Evolutionary conservation across 2,888 invertebrate genomes (phyloP).

Genomic region (Brachyptera risi): DNA sequence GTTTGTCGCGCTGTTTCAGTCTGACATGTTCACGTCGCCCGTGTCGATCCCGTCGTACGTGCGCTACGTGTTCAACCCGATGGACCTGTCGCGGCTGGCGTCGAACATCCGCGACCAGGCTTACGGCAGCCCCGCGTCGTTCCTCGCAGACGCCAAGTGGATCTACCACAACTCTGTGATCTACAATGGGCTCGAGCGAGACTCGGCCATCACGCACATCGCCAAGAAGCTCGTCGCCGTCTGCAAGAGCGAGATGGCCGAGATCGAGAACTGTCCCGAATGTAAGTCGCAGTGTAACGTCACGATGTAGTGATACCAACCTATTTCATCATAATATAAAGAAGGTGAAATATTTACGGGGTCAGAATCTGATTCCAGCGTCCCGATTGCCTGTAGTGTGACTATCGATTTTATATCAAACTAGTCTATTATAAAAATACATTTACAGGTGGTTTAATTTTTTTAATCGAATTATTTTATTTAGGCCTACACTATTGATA

Average conservation of each 20-base stretch:
- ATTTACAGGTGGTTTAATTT: too few species aligned
- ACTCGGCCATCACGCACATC: slow-evolving; percentile 66
- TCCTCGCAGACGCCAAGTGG: slow-evolving; percentile 88
- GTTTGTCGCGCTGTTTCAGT: neutral
- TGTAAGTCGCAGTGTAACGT: slow-evolving; percentile 61
- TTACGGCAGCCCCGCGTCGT: slow-evolving; percentile 86
- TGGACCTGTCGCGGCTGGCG: slow-evolving; percentile 74
- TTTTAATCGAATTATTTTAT: too few species aligned
- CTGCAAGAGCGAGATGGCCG: slow-evolving; percentile 82
- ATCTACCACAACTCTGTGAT: slow-evolving; percentile 72
- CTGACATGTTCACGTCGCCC: neutral
- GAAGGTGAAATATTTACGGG: too few species aligned
- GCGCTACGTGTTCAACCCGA: slow-evolving; percentile 81
- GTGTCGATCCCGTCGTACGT: slow-evolving; percentile 56
- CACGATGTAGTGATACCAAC: too few species aligned
- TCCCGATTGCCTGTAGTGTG: too few species aligned
- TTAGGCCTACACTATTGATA: too few species aligned
- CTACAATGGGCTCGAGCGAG: slow-evolving; percentile 54
- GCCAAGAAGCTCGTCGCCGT: slow-evolving; percentile 78
- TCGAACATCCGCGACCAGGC: slow-evolving; percentile 67
- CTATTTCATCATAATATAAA: too few species aligned
- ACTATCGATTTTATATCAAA: too few species aligned
- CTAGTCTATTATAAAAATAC: too few species aligned
- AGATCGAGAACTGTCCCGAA: slow-evolving; percentile 90
- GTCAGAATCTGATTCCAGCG: too few species aligned